Evolutionary conservation across 2,797 vertebrate species (phyloP).

Genomic region (Acrocephalus scirpaceus): DNA sequence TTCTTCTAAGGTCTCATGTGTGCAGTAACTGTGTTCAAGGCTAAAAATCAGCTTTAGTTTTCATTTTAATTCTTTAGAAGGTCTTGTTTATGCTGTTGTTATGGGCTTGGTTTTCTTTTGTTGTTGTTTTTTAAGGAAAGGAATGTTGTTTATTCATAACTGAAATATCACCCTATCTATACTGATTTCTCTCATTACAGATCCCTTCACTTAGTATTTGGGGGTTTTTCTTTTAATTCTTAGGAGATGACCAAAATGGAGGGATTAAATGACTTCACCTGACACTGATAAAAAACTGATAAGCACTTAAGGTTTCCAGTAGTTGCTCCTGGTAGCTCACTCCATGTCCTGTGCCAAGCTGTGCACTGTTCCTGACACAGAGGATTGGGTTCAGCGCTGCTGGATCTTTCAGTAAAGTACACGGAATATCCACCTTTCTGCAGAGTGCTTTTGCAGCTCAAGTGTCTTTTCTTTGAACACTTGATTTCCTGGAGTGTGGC

Average conservation of each 20-base stretch:
- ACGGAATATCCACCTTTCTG: slow-evolving; percentile 40
- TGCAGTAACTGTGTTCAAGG: background rate
- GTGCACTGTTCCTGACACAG: background rate
- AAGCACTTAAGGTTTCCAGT: background rate
- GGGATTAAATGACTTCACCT: background rate
- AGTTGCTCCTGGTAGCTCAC: slow-evolving; percentile 1
- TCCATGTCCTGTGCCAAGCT: slow-evolving; percentile 12
- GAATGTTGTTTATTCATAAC: slow-evolving; percentile 37
- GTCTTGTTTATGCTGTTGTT: background rate
- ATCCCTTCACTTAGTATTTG: background rate
- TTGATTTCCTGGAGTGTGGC: slow-evolving; percentile 64
- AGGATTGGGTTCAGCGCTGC: slow-evolving; percentile 33
- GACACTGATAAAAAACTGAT: background rate
- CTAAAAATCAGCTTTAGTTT: background rate
- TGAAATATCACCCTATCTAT: background rate
- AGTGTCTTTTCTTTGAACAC: slow-evolving; percentile 62
- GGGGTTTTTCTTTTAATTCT: background rate
- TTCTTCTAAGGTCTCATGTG: background rate
- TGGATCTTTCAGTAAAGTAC: slow-evolving; percentile 53
- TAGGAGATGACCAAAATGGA: background rate
- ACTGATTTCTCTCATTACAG: background rate
- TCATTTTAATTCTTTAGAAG: background rate
- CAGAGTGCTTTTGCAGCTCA: slow-evolving; percentile 62
- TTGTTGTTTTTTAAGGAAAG: background rate
- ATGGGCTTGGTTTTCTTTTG: background rate